Evolutionary conservation across 2,113 vertebrate species (phyloP).

Genomic region (Sprattus sprattus): DNA sequence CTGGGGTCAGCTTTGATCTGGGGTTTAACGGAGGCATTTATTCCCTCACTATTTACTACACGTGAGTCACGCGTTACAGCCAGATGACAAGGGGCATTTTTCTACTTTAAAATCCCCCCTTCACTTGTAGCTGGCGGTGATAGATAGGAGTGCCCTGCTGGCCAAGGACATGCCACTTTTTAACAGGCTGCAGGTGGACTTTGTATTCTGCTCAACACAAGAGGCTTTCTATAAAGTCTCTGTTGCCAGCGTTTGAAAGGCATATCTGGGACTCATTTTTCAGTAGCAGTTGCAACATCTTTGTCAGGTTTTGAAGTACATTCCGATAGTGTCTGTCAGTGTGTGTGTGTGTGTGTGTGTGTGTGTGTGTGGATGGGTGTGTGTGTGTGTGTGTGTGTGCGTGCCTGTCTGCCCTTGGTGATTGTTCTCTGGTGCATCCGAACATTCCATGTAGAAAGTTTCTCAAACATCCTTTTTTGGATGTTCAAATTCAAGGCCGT

Average conservation of each 20-base stretch:
- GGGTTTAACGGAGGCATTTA: conserved; percentile 32
- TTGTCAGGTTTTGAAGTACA: neutral
- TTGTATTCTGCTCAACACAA: neutral
- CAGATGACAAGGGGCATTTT: neutral
- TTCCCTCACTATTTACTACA: conserved; percentile 33
- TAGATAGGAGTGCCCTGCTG: neutral
- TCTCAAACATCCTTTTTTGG: neutral
- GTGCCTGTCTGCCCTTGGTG: neutral
- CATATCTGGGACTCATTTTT: neutral
- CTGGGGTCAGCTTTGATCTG: conserved; percentile 39
- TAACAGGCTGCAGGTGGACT: neutral
- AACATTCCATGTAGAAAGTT: neutral
- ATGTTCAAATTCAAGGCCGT: too few relatives aligned
- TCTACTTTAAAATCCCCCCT: neutral
- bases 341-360: neutral
- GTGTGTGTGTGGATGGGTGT: neutral
- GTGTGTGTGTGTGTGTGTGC: neutral
- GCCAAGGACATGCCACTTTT: neutral
- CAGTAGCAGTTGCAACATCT: neutral
- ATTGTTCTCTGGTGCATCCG: neutral
- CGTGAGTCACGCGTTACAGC: neutral
- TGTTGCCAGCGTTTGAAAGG: neutral
- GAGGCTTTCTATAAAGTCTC: neutral
- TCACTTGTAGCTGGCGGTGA: neutral
- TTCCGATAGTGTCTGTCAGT: neutral